Base-by-base conservation (phyloP, 2,797 vertebrate genomes). In the Menidia menidia region DNA sequence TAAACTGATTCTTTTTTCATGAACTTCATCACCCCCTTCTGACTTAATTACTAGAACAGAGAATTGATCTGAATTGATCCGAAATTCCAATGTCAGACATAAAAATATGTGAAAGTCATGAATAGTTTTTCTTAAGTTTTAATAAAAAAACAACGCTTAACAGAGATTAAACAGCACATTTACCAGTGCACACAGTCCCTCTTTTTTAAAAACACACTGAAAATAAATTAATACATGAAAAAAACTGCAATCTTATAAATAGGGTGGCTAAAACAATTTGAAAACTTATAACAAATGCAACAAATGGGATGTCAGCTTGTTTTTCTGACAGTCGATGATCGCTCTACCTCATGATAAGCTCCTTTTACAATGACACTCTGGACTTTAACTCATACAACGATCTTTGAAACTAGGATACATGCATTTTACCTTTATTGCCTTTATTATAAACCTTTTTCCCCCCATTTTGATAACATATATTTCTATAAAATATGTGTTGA, bases 371-470 rank as follows among this genome's bases (percentile, higher is more conserved):
- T 50, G 52, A 75, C 57, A 64, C 47, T 72, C 44, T 84, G 81
- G 52, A 89, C 73, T 78, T 83, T 69, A 81, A 65, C 71, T 83
- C 82, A 85, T 74, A 84, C 78, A 76, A 81, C 82, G 87, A 88
- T 77, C 82, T 85, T 80, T 85, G 78, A 71, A 86, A 91, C 88
- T 92, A 93, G 89, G 83, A 90, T 73, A 91, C 94, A 94, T 95
- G 94, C 93, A 50, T 87, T 90, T 91, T 55, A 88, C 87, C 92
- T 90, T 92, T 94, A 93, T 93, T 94, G 93, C 93, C 85, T 87
- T 86, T 87, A 78, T 88, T 87, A 82, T 87, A 92, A 92, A 90
- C 61, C 44, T 25, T 82, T 75, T 81, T 82, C 72, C 88, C 67
- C 82, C 47, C 25, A 25, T 87, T 84, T 84, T 88, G 80, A 84